Evolutionary conservation across 2,797 vertebrate species (phyloP).

Genomic region (Catamblyrhynchus diadema): DNA sequence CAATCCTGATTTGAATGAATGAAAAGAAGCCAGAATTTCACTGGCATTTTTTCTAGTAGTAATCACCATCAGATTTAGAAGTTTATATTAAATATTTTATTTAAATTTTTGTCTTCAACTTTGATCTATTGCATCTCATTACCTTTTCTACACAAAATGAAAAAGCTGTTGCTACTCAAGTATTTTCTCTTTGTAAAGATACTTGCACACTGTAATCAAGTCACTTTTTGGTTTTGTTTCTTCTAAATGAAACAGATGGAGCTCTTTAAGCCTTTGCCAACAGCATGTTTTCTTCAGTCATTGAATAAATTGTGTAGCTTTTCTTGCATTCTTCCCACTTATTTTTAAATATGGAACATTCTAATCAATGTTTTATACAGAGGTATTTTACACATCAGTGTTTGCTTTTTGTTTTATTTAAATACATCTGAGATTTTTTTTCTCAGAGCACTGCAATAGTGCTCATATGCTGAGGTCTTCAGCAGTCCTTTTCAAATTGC

Average conservation of each 20-base stretch:
- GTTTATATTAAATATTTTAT: constrained; percentile 25
- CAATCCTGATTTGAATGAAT: not conserved
- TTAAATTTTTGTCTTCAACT: constrained; percentile 1
- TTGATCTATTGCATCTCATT: not conserved
- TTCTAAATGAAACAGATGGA: constrained; percentile 51
- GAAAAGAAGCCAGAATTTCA: not conserved
- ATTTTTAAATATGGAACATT: constrained; percentile 3
- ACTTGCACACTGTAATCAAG: not conserved
- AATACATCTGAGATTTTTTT: not conserved
- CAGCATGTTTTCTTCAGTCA: not conserved
- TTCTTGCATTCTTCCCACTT: not conserved
- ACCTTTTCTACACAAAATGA: constrained; percentile 7
- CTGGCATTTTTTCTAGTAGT: not conserved
- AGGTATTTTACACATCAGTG: constrained; percentile 1
- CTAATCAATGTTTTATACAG: constrained; percentile 1
- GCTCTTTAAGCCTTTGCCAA: not conserved
- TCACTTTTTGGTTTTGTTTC: constrained; percentile 19
- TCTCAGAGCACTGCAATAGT: not conserved
- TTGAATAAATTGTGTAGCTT: constrained; percentile 21
- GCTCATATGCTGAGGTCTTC: not conserved
- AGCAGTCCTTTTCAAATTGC: not conserved
- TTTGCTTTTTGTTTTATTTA: not conserved
- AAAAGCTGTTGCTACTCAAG: not conserved
- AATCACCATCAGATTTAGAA: not conserved
- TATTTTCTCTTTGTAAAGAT: constrained; percentile 18